Evolutionary conservation across 2,113 vertebrate genomes (phyloP), one percentile per base, ranked within the genome.

Genomic region (Heliornis fulica): DNA sequence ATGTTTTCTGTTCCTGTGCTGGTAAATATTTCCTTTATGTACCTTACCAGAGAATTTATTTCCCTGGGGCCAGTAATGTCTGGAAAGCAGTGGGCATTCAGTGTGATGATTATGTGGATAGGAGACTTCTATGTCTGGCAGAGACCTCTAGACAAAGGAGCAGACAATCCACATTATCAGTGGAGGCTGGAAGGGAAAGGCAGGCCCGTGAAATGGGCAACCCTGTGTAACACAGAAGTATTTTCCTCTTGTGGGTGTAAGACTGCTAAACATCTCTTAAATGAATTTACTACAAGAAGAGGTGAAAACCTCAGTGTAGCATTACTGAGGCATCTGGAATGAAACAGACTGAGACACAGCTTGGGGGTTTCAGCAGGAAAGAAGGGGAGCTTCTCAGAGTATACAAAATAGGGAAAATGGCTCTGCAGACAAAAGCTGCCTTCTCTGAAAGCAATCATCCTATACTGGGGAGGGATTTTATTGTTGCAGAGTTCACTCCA

Each of bases 391-490:
- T 91, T 70, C 75, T 92, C 66, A 51, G 77, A 93, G 84, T 90
- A 93, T 89, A 96, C 94, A 93, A 94, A 97, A 64, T 9, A 96
- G 68, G 48, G 68, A 45, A 96, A 97, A 97, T 97, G 93, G 94
- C 69, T 94, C 28, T 60, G 93, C 95, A 96, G 87, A 97, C 92
- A 97, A 97, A 97, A 59, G 74, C 76, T 91, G 83, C 69, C 61
- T 97, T 92, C 94, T 95, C 90, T n/a, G 43, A 96, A 95, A 97
- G 96, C 93, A 95, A 97, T 96, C 60, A 93, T 22, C 64, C 83
- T 94, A 0, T 93, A n/a, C 69, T 87, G 70, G 88, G 91, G 86
- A 80, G 76, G 90, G 82, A 97, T 97, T 97, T 93, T 92, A 91
- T 93, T 97, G 91, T 97, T 96, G 84, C 88, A 51, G 91, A 96